Evolutionary conservation across 2,888 invertebrate species (phyloP).

Genomic region (Empis stercorea): DNA sequence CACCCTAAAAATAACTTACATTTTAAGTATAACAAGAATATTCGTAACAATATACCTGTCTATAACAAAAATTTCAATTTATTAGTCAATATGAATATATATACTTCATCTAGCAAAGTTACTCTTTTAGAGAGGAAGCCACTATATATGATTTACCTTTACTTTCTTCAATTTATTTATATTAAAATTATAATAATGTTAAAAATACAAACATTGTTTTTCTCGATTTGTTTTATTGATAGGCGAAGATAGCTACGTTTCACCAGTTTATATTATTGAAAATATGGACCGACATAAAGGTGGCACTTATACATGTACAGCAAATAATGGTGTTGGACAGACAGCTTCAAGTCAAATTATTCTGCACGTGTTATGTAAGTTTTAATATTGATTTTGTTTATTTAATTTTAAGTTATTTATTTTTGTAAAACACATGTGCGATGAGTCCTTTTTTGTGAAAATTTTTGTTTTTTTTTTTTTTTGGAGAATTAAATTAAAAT

Average conservation of each 20-base stretch:
- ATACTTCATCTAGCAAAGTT: neutral
- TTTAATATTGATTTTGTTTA: neutral
- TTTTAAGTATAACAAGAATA: too few relatives aligned
- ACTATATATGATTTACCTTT: neutral
- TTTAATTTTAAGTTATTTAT: too few relatives aligned
- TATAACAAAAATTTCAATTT: too few relatives aligned
- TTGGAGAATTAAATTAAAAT: too few relatives aligned
- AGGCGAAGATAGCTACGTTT: constrained; percentile 41
- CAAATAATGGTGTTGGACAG: constrained; percentile 42
- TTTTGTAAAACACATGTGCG: too few relatives aligned
- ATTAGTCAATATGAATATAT: neutral
- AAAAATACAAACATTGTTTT: neutral
- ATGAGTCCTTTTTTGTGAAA: too few relatives aligned
- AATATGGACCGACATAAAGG: constrained; percentile 42
- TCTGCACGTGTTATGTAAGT: constrained; percentile 43
- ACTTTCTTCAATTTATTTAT: neutral
- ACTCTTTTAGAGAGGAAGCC: neutral
- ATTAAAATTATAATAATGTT: neutral
- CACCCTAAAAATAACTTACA: too few relatives aligned
- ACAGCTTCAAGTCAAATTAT: constrained; percentile 40
- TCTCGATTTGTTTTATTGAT: constrained; percentile 5
- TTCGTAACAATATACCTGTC: too few relatives aligned
- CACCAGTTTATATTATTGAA: constrained; percentile 39
- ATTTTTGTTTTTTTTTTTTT: too few relatives aligned
- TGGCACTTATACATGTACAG: constrained; percentile 42